A percentile compares a stretch with the other conserved stretches of the same genome.
Conservation (phyloP, 2,113 vertebrate species). For the Cisticola juncidis region DNA sequence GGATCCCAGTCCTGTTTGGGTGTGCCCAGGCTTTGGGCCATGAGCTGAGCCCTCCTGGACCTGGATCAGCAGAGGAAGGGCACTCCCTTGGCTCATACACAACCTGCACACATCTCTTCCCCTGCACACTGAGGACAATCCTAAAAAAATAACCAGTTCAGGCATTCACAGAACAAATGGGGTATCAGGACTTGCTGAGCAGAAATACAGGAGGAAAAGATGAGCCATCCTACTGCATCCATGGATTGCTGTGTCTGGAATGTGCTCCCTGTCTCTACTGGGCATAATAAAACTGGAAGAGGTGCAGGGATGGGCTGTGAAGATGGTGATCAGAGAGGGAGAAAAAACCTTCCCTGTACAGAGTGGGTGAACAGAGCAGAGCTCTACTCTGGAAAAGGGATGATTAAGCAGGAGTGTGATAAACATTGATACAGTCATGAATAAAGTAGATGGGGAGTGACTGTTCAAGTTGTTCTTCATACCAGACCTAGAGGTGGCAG, state of each 20-base stretch:
- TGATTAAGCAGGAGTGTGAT: constrained; percentile 3
- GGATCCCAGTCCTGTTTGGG: neutral
- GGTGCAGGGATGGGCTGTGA: neutral
- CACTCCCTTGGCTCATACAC: neutral
- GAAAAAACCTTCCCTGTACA: neutral
- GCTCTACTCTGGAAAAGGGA: neutral
- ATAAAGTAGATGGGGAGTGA: neutral
- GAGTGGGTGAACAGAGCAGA: neutral
- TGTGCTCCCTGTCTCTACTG: neutral
- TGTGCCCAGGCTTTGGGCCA: neutral
- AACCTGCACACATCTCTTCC: neutral
- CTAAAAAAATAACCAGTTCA: neutral
- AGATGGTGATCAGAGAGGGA: neutral
- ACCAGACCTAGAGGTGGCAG: neutral
- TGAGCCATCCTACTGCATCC: neutral
- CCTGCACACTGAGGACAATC: neutral
- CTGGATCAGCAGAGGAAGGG: neutral
- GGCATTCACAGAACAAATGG: neutral
- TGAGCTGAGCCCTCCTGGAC: neutral
- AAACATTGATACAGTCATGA: neutral
- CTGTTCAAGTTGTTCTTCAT: neutral
- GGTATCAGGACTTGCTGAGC: neutral
- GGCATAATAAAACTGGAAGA: neutral
- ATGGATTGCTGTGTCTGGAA: neutral
- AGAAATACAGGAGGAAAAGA: neutral